phyloP scores from a whole-genome alignment of 2,888 invertebrate species.

The Cyclophora albipunctata region DNA sequence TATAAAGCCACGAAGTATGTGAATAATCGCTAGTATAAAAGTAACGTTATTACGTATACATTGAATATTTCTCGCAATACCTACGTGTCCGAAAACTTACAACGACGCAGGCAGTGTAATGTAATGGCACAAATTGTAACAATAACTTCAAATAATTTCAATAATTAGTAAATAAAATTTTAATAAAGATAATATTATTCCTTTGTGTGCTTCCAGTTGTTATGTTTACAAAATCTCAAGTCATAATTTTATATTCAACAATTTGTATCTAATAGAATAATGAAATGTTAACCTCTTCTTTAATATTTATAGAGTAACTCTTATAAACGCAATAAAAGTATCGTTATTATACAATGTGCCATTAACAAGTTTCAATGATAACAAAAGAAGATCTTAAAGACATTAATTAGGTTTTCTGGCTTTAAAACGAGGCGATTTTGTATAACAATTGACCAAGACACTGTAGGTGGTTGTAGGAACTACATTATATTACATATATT shows the following conservation, averaged over 20 bases:
- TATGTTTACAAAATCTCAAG: too few relatives aligned
- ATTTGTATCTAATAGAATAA: too few relatives aligned
- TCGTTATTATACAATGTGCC: too few relatives aligned
- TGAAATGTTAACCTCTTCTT: too few relatives aligned
- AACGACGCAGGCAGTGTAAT: not conserved
- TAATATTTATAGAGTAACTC: too few relatives aligned
- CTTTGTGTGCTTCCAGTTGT: too few relatives aligned
- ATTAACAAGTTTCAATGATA: too few relatives aligned
- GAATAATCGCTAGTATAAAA: constrained; percentile 46
- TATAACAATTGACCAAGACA: constrained; percentile 18
- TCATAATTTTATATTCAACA: too few relatives aligned
- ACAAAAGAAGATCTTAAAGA: too few relatives aligned
- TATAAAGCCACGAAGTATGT: constrained; percentile 44
- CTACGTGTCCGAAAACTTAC: constrained; percentile 10
- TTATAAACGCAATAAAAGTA: too few relatives aligned
- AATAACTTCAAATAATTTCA: not conserved
- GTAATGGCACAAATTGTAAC: constrained; percentile 5
- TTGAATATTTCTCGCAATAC: constrained; percentile 12
- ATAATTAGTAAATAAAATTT: too few relatives aligned
- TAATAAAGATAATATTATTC: too few relatives aligned
- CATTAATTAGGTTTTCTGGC: not conserved
- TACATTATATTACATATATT: constrained; percentile 18
- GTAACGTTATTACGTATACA: constrained; percentile 22
- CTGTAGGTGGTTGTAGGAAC: constrained; percentile 20
- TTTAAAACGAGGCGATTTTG: constrained; percentile 1